Evolutionary conservation across 2,113 vertebrate genomes (phyloP).

Genomic region (Maccullochella peelii): DNA sequence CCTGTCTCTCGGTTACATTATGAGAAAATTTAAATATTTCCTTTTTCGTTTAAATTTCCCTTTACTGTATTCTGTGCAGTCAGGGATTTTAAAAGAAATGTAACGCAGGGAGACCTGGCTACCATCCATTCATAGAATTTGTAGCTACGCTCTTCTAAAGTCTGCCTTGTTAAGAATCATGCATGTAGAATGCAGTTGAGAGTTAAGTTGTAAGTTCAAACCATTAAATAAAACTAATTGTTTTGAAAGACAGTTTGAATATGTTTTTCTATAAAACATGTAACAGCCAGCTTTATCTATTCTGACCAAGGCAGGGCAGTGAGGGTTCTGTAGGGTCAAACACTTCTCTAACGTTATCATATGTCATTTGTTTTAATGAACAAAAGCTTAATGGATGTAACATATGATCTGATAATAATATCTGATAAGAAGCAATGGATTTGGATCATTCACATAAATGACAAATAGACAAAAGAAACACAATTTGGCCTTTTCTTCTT

Average conservation of each 20-base stretch:
- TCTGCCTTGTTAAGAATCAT: slow-evolving; percentile 51
- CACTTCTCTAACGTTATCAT: slow-evolving; percentile 9
- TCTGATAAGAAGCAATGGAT: slow-evolving; percentile 7
- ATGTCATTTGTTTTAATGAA: slow-evolving; percentile 5
- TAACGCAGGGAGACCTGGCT: slow-evolving; percentile 19
- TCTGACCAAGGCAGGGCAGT: slow-evolving; percentile 56
- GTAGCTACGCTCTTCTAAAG: slow-evolving; percentile 49
- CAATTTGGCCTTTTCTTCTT: slow-evolving; percentile 56
- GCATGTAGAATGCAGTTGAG: slow-evolving; percentile 52
- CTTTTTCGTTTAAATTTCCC: slow-evolving; percentile 28
- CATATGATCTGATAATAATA: neutral
- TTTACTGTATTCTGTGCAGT: slow-evolving; percentile 27
- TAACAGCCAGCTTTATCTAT: slow-evolving; percentile 5
- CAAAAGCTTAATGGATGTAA: slow-evolving; percentile 25
- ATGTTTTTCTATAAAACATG: slow-evolving; percentile 44
- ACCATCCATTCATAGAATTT: slow-evolving; percentile 37
- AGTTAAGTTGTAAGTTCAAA: slow-evolving; percentile 50
- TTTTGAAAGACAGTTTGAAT: slow-evolving; percentile 48
- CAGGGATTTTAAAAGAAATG: slow-evolving; percentile 31
- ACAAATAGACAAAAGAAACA: slow-evolving; percentile 29
- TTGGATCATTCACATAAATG: slow-evolving; percentile 19
- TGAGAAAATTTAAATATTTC: slow-evolving; percentile 29
- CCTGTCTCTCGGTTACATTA: slow-evolving; percentile 32
- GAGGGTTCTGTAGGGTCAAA: slow-evolving; percentile 52
- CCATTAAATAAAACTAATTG: slow-evolving; percentile 52